Percentiles rank a stretch among this genome's conserved stretches.
These are phyloP conservation scores for Heliconius ethilla DNA, from an alignment of 2,888 invertebrate species.

Conservation along the genomic window DNA sequence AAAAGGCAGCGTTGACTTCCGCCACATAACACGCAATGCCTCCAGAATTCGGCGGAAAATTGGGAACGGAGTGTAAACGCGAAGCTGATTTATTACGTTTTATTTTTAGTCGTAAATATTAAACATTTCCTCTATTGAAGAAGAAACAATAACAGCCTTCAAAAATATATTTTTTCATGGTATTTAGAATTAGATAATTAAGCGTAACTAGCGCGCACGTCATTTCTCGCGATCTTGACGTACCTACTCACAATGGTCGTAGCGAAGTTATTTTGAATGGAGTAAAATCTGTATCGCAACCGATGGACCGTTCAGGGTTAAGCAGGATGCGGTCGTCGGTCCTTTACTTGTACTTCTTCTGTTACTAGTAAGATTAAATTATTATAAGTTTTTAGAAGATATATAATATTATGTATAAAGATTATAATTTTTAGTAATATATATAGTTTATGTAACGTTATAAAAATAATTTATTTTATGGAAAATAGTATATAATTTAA, in stretches of 20 bases:
- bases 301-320: conserved; percentile 7
- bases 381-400: neutral
- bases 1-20: too few relatives aligned
- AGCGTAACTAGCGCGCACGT: conserved; percentile 25
- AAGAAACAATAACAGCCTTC: conserved; percentile 19
- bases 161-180: conserved; percentile 12
- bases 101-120: neutral
- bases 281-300: conserved; percentile 19
- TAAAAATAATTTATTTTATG: too few relatives aligned
- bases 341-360: conserved; percentile 9
- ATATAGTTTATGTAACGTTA: too few relatives aligned
- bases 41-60: too few relatives aligned
- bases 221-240: conserved; percentile 11
- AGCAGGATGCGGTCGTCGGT: conserved; percentile 24
- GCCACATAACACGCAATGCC: too few relatives aligned
- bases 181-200: conserved; percentile 21
- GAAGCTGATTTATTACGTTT: neutral
- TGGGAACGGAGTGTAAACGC: too few relatives aligned
- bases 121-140: conserved; percentile 8
- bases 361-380: neutral
- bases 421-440: too few relatives aligned
- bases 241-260: neutral
- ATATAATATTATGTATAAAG: too few relatives aligned
- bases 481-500: neutral
- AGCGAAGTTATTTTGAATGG: conserved; percentile 10